Evolutionary conservation across 1,140 invertebrate species (phyloP).

Genomic region (Pomacea maculata): DNA sequence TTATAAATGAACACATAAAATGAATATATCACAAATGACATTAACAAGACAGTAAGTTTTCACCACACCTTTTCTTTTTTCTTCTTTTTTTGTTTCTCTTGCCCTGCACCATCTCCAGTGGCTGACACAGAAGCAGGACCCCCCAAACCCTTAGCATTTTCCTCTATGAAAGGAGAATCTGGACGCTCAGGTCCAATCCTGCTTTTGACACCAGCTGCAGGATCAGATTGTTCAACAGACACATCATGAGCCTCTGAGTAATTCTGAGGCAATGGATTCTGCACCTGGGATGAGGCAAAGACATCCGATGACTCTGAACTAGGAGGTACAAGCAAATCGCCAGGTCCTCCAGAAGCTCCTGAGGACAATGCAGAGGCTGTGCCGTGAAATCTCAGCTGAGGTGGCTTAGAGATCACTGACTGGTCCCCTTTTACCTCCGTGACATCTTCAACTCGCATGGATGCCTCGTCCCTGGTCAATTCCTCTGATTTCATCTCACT

Average conservation of each 20-base stretch:
- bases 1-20: background rate
- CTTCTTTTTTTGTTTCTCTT: constrained; percentile 54
- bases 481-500: background rate
- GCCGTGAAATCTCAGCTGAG: constrained; percentile 25
- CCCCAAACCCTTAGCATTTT: background rate
- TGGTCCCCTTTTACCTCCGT: constrained; percentile 35
- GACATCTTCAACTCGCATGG: constrained; percentile 1
- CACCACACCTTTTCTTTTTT: constrained; percentile 46
- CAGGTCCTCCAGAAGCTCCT: background rate
- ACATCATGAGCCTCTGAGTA: too few species aligned
- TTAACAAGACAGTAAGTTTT: background rate
- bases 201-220: too few species aligned
- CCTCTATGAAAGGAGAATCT: background rate
- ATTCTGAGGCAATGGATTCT: too few species aligned
- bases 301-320: too few species aligned
- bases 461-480: background rate
- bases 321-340: too few species aligned
- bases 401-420: constrained; percentile 52
- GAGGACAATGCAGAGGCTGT: background rate
- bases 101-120: constrained; percentile 12
- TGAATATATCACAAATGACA: background rate
- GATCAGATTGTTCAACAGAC: too few species aligned
- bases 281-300: too few species aligned
- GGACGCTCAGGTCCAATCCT: too few species aligned
- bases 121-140: background rate